phyloP scores from a whole-genome alignment of 2,113 vertebrate genomes.

The Onychostoma macrolepis region DNA sequence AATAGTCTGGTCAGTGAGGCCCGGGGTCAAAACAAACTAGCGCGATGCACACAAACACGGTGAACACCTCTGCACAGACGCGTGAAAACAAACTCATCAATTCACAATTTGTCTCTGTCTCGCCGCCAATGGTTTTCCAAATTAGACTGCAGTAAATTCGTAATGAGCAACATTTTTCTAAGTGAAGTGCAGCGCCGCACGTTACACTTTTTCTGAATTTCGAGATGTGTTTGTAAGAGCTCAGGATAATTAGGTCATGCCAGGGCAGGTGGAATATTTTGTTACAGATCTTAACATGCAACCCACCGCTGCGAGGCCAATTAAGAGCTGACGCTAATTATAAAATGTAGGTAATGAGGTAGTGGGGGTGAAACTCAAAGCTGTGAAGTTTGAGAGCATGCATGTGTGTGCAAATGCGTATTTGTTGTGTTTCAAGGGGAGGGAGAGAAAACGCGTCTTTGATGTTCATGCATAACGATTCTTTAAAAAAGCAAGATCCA shows the following conservation, averaged over 20 bases:
- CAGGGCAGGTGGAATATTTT: constrained; percentile 40
- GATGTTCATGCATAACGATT: constrained; percentile 28
- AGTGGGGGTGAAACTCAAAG: constrained; percentile 1
- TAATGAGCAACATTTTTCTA: constrained; percentile 39
- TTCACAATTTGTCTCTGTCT: constrained; percentile 22
- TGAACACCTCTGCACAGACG: constrained; percentile 6
- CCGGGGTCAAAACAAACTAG: constrained; percentile 37
- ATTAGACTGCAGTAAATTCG: constrained; percentile 27
- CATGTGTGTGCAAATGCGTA: constrained; percentile 7
- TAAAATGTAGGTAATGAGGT: constrained; percentile 37
- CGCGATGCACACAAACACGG: neutral
- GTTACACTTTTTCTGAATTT: neutral
- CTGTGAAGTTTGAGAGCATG: neutral
- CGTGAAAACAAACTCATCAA: constrained; percentile 37
- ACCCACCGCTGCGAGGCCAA: constrained; percentile 41
- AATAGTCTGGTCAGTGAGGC: constrained; percentile 40
- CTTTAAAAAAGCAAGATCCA: neutral
- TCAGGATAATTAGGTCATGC: constrained; percentile 37
- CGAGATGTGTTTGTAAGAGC: constrained; percentile 37
- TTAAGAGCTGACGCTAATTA: constrained; percentile 44
- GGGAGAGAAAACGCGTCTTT: neutral
- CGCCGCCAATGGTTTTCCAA: constrained; percentile 20
- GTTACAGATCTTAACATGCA: constrained; percentile 39
- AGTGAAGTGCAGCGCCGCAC: neutral
- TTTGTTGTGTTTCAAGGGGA: constrained; percentile 1